Conservation (phyloP, 2,113 vertebrate genomes). For the Lepus americanus region DNA sequence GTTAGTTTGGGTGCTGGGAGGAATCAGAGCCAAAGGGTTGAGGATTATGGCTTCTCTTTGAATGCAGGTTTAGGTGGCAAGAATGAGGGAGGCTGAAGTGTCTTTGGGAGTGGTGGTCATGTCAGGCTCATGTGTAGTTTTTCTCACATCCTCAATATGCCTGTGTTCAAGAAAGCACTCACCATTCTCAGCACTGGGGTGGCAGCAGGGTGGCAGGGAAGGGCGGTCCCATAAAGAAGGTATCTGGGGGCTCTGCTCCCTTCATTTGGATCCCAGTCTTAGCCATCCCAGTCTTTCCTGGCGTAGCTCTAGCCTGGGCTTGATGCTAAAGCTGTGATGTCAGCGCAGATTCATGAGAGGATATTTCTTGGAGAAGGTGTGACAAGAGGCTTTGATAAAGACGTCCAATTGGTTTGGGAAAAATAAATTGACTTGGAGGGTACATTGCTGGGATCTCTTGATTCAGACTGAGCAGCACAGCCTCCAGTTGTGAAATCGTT, state of each 20-base stretch:
- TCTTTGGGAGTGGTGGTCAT: background rate
- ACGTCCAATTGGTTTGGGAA: background rate
- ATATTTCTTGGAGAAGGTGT: background rate
- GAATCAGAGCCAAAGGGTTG: background rate
- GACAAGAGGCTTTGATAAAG: background rate
- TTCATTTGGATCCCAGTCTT: background rate
- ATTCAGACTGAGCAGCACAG: background rate
- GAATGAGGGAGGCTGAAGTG: background rate
- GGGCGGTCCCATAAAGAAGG: background rate
- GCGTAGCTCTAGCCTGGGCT: background rate
- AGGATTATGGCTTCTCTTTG: background rate
- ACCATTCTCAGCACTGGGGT: background rate
- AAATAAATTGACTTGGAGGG: background rate
- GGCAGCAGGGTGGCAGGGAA: background rate
- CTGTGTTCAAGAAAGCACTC: background rate
- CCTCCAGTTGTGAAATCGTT: constrained; percentile 65
- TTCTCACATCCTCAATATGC: background rate
- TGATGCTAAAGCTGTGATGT: background rate
- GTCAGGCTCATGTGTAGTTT: background rate
- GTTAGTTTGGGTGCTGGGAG: background rate
- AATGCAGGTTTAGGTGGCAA: background rate
- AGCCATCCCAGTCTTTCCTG: background rate
- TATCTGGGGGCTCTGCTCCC: background rate
- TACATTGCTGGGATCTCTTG: constrained; percentile 29
- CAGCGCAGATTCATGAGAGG: background rate